Percentiles rank a stretch among this genome's conserved stretches.
phyloP scores from a whole-genome alignment of 1,140 invertebrate species.

The Vanessa atalanta region DNA sequence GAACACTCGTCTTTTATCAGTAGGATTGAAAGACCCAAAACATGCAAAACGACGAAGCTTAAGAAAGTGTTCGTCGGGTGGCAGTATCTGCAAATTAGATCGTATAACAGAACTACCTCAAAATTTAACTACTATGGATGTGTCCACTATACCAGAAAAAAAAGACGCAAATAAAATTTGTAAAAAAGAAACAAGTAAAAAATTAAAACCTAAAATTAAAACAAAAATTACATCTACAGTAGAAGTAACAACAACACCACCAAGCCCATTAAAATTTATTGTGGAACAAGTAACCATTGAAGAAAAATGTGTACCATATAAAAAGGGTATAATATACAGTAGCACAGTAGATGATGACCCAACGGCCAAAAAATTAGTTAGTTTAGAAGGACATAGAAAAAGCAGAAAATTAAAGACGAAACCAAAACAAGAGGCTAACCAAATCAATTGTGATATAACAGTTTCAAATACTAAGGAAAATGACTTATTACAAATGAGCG shows the following conservation, averaged over 20 bases:
- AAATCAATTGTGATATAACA: neutral
- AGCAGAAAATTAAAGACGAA: slow-evolving; percentile 25
- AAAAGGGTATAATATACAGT: slow-evolving; percentile 67
- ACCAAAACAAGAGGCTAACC: neutral
- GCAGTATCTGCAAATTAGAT: slow-evolving; percentile 69
- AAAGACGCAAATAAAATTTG: slow-evolving; percentile 46
- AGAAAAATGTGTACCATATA: slow-evolving; percentile 62
- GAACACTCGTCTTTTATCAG: slow-evolving; percentile 55
- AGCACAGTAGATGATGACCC: slow-evolving; percentile 50
- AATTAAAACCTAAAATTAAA: slow-evolving; percentile 71
- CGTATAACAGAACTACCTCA: slow-evolving; percentile 75
- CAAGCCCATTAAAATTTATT: slow-evolving; percentile 77
- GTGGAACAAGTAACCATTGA: slow-evolving; percentile 81
- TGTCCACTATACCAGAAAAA: slow-evolving; percentile 47
- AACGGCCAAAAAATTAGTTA: slow-evolving; percentile 7
- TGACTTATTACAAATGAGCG: neutral
- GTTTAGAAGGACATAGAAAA: slow-evolving; percentile 30
- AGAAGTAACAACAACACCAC: slow-evolving; percentile 69
- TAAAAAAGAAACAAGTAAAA: slow-evolving; percentile 55
- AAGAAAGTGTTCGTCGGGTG: slow-evolving; percentile 73
- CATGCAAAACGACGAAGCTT: slow-evolving; percentile 66
- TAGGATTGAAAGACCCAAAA: slow-evolving; percentile 49
- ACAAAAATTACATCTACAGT: slow-evolving; percentile 80
- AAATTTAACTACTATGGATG: slow-evolving; percentile 35
- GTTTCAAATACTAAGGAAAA: neutral